Percentiles rank a stretch among this genome's conserved stretches.
These are phyloP conservation scores for Pocillopora meandrina DNA, from an alignment of 92 coral and sea anemone genomes.

Conservation along the genomic window DNA sequence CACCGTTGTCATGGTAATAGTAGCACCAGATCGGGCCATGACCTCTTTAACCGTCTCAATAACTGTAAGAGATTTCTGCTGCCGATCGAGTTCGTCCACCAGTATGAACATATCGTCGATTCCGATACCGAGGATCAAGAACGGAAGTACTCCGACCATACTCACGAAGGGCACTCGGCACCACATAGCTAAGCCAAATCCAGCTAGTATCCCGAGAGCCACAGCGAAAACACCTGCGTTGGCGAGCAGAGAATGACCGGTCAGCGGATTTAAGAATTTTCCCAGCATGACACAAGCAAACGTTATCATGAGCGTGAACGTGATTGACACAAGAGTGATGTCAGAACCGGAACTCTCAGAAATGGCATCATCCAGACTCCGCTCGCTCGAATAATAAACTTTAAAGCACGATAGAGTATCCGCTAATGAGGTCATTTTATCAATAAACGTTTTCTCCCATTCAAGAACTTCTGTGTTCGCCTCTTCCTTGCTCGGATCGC, in stretches of 20 bases:
- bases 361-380: slow-evolving; percentile 83
- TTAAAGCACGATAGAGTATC: slow-evolving; percentile 44
- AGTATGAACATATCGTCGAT: slow-evolving; percentile 88
- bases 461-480: slow-evolving; percentile 30
- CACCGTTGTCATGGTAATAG: slow-evolving; percentile 80
- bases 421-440: slow-evolving; percentile 37
- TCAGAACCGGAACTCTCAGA: slow-evolving; percentile 79
- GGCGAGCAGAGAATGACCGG: slow-evolving; percentile 69
- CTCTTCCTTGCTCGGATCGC: slow-evolving; percentile 45
- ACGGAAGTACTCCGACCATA: slow-evolving; percentile 79
- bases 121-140: slow-evolving; percentile 79
- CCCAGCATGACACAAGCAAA: slow-evolving; percentile 73
- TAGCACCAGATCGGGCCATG: slow-evolving; percentile 77
- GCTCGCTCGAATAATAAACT: slow-evolving; percentile 55
- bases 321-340: slow-evolving; percentile 59
- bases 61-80: slow-evolving; percentile 50
- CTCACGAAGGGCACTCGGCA: slow-evolving; percentile 66
- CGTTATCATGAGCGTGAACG: slow-evolving; percentile 73
- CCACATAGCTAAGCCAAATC: slow-evolving; percentile 69
- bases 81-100: slow-evolving; percentile 69
- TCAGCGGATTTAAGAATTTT: slow-evolving; percentile 70
- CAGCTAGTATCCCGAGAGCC: slow-evolving; percentile 71
- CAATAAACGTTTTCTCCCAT: slow-evolving; percentile 68
- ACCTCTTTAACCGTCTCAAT: slow-evolving; percentile 69
- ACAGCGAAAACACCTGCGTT: slow-evolving; percentile 74